A percentile compares a stretch with the other conserved stretches of the same genome.
These are phyloP conservation scores for Flexamia atlantica DNA, from an alignment of 2,888 invertebrate genomes.

Conservation along the genomic window DNA sequence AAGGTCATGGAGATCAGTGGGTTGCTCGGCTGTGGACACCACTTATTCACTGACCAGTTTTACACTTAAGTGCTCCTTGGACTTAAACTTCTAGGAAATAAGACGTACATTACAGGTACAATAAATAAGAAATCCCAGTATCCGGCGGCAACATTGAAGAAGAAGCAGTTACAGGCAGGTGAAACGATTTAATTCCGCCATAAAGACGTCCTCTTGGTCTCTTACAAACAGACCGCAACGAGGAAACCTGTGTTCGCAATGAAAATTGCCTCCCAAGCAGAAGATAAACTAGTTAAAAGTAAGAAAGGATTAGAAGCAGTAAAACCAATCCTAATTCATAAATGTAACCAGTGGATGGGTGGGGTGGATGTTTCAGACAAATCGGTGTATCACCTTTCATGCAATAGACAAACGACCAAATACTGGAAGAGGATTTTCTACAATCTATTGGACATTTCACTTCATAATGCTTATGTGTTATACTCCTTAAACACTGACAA, in stretches of 20 bases:
- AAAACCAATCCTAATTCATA: not conserved
- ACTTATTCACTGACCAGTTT: constrained; percentile 27
- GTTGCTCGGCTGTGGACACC: not conserved
- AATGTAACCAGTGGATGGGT: constrained; percentile 5
- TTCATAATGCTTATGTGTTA: constrained; percentile 22
- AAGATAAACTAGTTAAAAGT: constrained; percentile 26
- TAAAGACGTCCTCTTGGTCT: constrained; percentile 17
- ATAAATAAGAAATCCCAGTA: constrained; percentile 9
- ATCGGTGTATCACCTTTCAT: constrained; percentile 35
- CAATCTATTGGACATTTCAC: constrained; percentile 17
- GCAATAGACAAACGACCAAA: constrained; percentile 15
- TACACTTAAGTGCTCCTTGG: constrained; percentile 28
- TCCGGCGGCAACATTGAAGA: not conserved
- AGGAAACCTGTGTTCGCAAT: constrained; percentile 37
- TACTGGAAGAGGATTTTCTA: constrained; percentile 37
- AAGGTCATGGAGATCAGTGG: not conserved
- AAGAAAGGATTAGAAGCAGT: not conserved
- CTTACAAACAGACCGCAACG: constrained; percentile 1
- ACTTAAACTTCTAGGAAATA: not conserved
- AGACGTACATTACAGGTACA: constrained; percentile 30
- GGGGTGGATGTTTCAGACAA: constrained; percentile 46
- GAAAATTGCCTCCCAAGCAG: constrained; percentile 22
- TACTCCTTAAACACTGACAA: constrained; percentile 38
- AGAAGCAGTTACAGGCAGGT: not conserved
- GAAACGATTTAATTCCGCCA: constrained; percentile 1